Evolutionary conservation across 1,140 invertebrate species (phyloP), one percentile per base, ranked within the genome.

Genomic region (Propsilocerus akamusi): DNA sequence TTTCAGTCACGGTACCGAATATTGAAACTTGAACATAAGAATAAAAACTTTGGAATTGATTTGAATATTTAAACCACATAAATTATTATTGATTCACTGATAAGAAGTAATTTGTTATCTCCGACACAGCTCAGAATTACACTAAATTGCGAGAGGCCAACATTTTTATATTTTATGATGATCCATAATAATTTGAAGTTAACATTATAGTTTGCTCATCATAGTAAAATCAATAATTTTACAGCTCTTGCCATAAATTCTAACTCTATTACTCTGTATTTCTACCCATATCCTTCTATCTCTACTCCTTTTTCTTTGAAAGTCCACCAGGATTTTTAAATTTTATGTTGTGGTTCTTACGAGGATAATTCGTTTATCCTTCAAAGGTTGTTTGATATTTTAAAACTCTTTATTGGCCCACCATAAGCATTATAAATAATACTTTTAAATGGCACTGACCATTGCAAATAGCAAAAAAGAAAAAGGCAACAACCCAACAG

Each of bases 381-480:
- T 14, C 22, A 20, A 41, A 41, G 34, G 34, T 41, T 41, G 34
- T 41, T 41, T 41, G 34, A 41, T 41, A 41, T 41, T 41, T 41
- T 41, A 41, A 41, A 20, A 20, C 17, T 41, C 22, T 41, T 41
- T 41, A 41, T 41, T 41, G 34, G 34, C 34, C 34, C 34, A 41
- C 34, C 34, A 41, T 41, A 41, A 41, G 17, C n/a, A 41, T 41
- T 17, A 8, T 20, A 10, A 20, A 30, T 30, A n/a, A n/a, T n/a
- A n/a, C n/a, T n/a, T n/a, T n/a, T n/a, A n/a, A n/a, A n/a, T n/a
- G n/a, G n/a, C n/a, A n/a, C n/a, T 30, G 28, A 11, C 28, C 28
- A 30, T 30, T 3, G 10, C 10, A n/a, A 30, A 8, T 41, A 20
- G 22, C 34, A 14, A 20, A 20, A 41, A 41, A 41, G 22, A 37